Percentiles rank a stretch among this genome's conserved stretches.
Conservation (phyloP, 2,888 invertebrate species). For the Folsomia candida region DNA sequence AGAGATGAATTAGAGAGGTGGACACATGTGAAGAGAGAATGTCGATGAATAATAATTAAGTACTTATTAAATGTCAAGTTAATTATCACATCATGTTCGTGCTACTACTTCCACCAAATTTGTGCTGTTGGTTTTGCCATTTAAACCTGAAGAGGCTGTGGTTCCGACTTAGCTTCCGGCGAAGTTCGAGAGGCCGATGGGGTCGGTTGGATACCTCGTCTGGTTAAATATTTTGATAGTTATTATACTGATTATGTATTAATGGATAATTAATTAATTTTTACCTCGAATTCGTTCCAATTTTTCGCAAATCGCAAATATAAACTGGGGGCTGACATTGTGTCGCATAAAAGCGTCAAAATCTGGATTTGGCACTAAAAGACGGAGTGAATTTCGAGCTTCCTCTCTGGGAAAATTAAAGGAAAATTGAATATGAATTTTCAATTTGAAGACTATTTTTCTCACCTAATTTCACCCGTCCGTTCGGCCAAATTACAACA, state of each 20-base stretch:
- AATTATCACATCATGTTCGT: not conserved
- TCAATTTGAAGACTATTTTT: not conserved
- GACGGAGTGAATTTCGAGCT: not conserved
- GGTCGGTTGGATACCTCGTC: not conserved
- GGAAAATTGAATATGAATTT: not conserved
- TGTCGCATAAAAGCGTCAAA: not conserved
- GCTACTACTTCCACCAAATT: not conserved
- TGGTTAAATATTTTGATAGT: not conserved
- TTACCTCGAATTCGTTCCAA: not conserved
- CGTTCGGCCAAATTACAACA: not conserved
- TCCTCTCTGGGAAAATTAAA: not conserved
- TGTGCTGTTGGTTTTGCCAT: not conserved
- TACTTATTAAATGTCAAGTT: not conserved
- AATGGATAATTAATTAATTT: not conserved
- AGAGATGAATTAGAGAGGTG: not conserved
- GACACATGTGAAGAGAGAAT: too few relatives aligned
- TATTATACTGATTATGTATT: not conserved
- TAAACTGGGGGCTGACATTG: not conserved
- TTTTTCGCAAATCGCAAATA: not conserved
- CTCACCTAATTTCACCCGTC: conserved; percentile 5
- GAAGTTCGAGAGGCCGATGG: too few relatives aligned
- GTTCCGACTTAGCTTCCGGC: not conserved
- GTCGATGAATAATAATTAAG: not conserved
- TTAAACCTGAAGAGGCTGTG: not conserved
- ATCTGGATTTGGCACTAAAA: not conserved